Evolutionary conservation across 2,113 vertebrate genomes (phyloP).

Genomic region (Lichenostomus cassidix): DNA sequence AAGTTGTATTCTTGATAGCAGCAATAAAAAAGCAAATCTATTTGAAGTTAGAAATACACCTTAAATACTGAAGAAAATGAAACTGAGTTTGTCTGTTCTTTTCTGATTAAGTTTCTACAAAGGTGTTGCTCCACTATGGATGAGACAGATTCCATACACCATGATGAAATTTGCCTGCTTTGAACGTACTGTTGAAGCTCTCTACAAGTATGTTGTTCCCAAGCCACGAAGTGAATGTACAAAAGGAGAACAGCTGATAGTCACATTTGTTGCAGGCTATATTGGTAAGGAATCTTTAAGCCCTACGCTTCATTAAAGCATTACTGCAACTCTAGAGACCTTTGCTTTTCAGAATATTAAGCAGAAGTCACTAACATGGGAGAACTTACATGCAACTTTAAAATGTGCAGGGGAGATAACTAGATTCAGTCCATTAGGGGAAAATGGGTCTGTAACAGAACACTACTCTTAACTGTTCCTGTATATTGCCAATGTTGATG

Average conservation of each 20-base stretch:
- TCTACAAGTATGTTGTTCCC: conserved; percentile 93
- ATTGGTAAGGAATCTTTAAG: conserved; percentile 84
- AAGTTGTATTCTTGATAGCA: background rate
- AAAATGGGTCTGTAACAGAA: background rate
- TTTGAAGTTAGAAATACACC: background rate
- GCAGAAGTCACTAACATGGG: background rate
- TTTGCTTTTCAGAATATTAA: background rate
- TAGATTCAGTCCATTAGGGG: background rate
- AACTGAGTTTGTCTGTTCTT: background rate
- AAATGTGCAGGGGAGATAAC: background rate
- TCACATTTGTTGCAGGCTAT: conserved; percentile 95
- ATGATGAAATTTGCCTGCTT: conserved; percentile 99
- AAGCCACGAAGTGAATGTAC: conserved; percentile 94
- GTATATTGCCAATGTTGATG: fast-evolving
- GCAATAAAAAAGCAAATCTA: background rate
- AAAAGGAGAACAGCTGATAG: conserved; percentile 91
- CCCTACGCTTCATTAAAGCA: background rate
- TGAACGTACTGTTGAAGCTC: conserved; percentile 93
- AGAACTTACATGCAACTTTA: background rate
- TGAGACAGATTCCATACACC: conserved; percentile 99
- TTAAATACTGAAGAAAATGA: background rate
- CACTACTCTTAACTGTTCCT: background rate
- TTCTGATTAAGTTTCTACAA: conserved; percentile 90
- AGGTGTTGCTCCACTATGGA: conserved; percentile 95
- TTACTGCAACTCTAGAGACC: background rate